Evolutionary conservation across 2,888 invertebrate species (phyloP).

Genomic region (Minunthozetes semirufus): DNA sequence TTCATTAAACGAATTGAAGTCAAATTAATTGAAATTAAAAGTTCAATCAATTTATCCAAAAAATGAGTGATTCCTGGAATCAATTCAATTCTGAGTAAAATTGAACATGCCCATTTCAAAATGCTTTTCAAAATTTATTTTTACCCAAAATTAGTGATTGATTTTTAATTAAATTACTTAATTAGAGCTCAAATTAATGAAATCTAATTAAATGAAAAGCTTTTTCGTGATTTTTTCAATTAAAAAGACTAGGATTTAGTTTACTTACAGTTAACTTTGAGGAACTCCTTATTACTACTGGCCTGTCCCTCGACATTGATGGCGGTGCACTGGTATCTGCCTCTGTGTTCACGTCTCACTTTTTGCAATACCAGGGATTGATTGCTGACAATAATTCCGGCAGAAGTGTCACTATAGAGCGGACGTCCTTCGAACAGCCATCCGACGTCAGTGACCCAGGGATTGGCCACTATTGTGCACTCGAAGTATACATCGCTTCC

Average conservation of each 20-base stretch:
- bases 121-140: no score
- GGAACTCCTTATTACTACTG: constrained; percentile 43
- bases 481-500: constrained; percentile 88
- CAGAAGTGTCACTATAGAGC: constrained; percentile 40
- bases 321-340: constrained; percentile 44
- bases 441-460: constrained; percentile 70
- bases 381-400: constrained; percentile 44
- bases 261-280: constrained; percentile 44
- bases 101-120: no score
- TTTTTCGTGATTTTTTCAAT: no score
- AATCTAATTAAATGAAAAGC: no score
- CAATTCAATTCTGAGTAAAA: no score
- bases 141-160: no score
- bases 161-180: no score
- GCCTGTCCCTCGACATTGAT: constrained; percentile 44
- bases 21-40: no score
- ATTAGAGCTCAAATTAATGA: neutral
- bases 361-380: constrained; percentile 44
- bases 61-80: no score
- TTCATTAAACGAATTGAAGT: neutral
- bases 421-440: constrained; percentile 55
- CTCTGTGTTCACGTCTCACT: constrained; percentile 43
- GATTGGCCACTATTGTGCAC: constrained; percentile 82
- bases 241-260: no score
- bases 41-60: no score